Evolutionary conservation across 2,113 vertebrate genomes (phyloP).

Genomic region (Balaenoptera acutorostrata): DNA sequence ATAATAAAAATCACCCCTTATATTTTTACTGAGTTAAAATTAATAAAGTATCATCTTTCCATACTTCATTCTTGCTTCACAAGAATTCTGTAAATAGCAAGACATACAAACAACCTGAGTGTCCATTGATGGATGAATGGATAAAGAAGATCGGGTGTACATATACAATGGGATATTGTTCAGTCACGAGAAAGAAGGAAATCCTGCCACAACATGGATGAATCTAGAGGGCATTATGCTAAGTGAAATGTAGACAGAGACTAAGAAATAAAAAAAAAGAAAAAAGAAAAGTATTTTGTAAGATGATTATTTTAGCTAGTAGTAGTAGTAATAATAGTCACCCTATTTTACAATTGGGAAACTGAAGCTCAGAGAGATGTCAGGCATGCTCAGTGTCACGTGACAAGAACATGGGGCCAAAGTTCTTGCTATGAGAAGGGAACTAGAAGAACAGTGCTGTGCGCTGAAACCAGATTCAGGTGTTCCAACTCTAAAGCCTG

Average conservation of each 20-base stretch:
- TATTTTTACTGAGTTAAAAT: background rate
- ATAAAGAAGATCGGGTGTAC: background rate
- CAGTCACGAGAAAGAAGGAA: background rate
- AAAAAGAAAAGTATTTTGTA: background rate
- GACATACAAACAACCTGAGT: background rate
- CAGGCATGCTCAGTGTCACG: background rate
- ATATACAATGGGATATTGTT: background rate
- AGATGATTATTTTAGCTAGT: background rate
- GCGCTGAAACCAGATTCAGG: background rate
- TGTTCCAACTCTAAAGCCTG: background rate
- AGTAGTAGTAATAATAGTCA: background rate
- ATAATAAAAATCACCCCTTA: background rate
- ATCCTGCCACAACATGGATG: background rate
- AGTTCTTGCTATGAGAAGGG: background rate
- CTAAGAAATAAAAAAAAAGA: background rate
- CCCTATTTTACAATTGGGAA: background rate
- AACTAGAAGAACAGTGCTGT: background rate
- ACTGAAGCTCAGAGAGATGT: background rate
- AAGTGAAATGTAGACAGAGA: background rate
- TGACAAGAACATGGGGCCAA: background rate
- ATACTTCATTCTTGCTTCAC: background rate
- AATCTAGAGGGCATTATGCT: background rate
- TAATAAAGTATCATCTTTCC: background rate
- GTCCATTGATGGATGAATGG: background rate
- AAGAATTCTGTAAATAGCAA: background rate